A percentile compares a stretch with the other conserved stretches of the same genome.
phyloP scores from a whole-genome alignment of 1,140 invertebrate genomes.

The Chironomus tepperi region DNA sequence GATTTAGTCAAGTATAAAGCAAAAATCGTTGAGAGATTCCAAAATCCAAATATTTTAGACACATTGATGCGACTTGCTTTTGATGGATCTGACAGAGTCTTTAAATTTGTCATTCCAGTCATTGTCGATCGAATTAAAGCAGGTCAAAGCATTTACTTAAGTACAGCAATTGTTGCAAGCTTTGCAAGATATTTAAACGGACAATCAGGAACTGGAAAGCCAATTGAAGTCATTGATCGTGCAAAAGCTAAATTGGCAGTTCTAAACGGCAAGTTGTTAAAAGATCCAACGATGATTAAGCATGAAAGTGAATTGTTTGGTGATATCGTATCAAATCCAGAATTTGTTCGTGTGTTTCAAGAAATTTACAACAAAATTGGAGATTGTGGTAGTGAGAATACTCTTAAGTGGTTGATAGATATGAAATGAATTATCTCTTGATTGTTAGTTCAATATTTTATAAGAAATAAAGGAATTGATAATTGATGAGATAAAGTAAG shows the following conservation, averaged over 20 bases:
- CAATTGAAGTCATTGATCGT: not conserved
- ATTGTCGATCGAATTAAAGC: not conserved
- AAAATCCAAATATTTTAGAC: constrained; percentile 5
- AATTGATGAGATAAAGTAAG: too few relatives aligned
- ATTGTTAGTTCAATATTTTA: not conserved
- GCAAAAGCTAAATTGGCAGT: not conserved
- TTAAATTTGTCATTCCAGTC: constrained; percentile 16
- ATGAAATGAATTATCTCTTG: not conserved
- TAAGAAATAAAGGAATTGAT: too few relatives aligned
- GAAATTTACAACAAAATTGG: not conserved
- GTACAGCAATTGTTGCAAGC: not conserved
- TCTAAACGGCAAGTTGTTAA: not conserved
- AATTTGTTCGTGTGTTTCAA: not conserved
- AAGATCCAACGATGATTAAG: not conserved
- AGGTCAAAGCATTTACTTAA: not conserved
- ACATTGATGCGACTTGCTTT: not conserved
- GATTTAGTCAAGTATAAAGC: not conserved
- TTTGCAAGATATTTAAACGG: not conserved
- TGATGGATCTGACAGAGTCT: not conserved
- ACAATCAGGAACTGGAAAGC: not conserved
- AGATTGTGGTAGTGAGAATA: not conserved
- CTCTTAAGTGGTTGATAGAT: not conserved
- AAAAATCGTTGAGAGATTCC: constrained; percentile 3
- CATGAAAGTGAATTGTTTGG: constrained; percentile 10
- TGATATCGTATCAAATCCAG: not conserved